Evolutionary conservation across 1,140 invertebrate genomes (phyloP).

Genomic region (Diploscapter pachys): DNA sequence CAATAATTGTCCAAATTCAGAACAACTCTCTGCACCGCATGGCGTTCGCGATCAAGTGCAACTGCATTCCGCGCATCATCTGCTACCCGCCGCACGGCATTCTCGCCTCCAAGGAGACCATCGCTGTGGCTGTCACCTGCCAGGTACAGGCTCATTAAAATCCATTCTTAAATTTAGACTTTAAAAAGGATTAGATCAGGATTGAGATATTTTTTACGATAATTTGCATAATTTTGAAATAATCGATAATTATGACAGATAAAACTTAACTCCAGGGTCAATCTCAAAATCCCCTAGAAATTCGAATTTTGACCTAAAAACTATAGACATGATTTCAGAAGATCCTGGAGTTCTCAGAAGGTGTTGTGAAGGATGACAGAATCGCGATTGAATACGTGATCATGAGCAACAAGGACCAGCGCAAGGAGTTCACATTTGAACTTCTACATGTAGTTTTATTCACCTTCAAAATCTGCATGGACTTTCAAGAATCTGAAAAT

Average conservation of each 20-base stretch:
- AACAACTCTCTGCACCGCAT: conserved; percentile 26
- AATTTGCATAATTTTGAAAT: too few relatives aligned
- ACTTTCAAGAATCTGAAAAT: too few relatives aligned
- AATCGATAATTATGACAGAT: too few relatives aligned
- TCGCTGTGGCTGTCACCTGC: conserved; percentile 9
- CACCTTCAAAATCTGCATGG: too few relatives aligned
- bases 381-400: conserved; percentile 23
- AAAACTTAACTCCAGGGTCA: too few relatives aligned
- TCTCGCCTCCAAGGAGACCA: neutral
- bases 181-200: conserved; percentile 12
- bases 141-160: neutral
- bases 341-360: too few relatives aligned
- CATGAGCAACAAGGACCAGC: conserved; percentile 2
- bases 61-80: conserved; percentile 20
- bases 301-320: too few relatives aligned
- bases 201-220: neutral
- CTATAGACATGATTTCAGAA: too few relatives aligned
- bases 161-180: conserved; percentile 19
- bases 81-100: conserved; percentile 15
- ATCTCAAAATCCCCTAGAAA: too few relatives aligned
- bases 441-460: neutral
- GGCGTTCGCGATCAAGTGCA: conserved; percentile 25
- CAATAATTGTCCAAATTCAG: too few relatives aligned
- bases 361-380: conserved; percentile 5
- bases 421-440: conserved; percentile 6